Conservation (phyloP, 2,113 vertebrate species). For the Lepidothrix coronata region DNA sequence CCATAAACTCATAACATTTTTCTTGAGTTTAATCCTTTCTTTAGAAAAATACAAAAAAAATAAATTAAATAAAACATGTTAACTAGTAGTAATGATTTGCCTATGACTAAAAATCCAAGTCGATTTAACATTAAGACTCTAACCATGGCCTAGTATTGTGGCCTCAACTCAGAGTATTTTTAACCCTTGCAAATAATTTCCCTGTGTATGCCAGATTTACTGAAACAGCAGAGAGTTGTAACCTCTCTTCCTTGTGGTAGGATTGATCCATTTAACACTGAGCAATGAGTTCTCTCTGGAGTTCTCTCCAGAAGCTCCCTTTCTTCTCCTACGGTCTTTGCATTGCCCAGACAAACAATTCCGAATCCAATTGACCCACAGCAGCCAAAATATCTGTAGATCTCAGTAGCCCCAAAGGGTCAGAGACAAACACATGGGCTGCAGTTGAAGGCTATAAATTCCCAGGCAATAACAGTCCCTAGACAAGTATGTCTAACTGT, state of each 20-base stretch:
- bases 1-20: slow-evolving; percentile 76
- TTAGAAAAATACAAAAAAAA: slow-evolving; percentile 67
- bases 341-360: background rate
- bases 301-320: background rate
- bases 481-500: slow-evolving; percentile 1
- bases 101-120: slow-evolving; percentile 57
- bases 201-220: background rate
- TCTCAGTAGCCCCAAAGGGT: slow-evolving; percentile 43
- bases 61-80: slow-evolving; percentile 54
- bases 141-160: background rate
- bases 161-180: slow-evolving; percentile 18
- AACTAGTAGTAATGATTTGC: slow-evolving; percentile 62
- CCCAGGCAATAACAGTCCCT: background rate
- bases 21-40: slow-evolving; percentile 67
- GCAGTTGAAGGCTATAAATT: slow-evolving; percentile 25
- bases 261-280: background rate
- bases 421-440: background rate
- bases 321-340: background rate
- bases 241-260: background rate
- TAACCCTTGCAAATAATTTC: slow-evolving; percentile 14
- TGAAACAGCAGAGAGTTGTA: slow-evolving; percentile 1
- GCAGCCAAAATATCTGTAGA: background rate
- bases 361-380: background rate
- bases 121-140: slow-evolving; percentile 56
- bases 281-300: background rate